Base-by-base conservation (phyloP, 2,888 invertebrate genomes). In the Lycia hirtaria region DNA sequence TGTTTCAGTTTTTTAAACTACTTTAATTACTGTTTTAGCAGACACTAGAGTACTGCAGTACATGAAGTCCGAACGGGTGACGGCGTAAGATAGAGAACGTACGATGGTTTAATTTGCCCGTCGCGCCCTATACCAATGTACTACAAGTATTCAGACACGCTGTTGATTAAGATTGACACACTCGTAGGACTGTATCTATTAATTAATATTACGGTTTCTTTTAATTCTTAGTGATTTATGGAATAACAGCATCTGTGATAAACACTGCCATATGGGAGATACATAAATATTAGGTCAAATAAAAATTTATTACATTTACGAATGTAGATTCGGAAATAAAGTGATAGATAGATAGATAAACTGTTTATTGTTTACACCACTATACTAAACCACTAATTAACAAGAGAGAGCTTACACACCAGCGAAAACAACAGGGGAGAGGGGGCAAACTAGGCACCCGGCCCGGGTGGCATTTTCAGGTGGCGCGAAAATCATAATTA, bases 41-140 rank as follows among this genome's bases (percentile, higher is more conserved):
- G n/a, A n/a, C n/a, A n/a, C 22, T 33, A 15, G 3, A 24, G 15
- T 44, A 52, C 52, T 52, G 52, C 6, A 14, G 12, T 26, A 28
- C 6, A 52, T 12, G 12, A n/a, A 15, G 65, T 72, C 69, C 73
- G 78, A 84, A 81, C 85, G 75, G 80, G 69, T 71, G 76, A 77
- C 80, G 81, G 74, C 78, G 80, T 73, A 78, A 80, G 73, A 73
- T 71, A 43, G 26, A 55, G 41, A 71, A 56, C 58, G 49, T 63
- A 62, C 47, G 83, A 85, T 48, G 35, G 54, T 55, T 55, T 49
- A 49, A 55, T 49, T 72, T 73, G 73, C 62, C 65, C 60, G 71
- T 51, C 66, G 76, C 58, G 72, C 53, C 67, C 75, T 76, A 73
- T 73, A 69, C 57, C 38, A 45, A 56, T 56, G 47, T 56, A 54